Base-by-base conservation (phyloP, 2,113 vertebrate genomes). In the Otocyon megalotis region DNA sequence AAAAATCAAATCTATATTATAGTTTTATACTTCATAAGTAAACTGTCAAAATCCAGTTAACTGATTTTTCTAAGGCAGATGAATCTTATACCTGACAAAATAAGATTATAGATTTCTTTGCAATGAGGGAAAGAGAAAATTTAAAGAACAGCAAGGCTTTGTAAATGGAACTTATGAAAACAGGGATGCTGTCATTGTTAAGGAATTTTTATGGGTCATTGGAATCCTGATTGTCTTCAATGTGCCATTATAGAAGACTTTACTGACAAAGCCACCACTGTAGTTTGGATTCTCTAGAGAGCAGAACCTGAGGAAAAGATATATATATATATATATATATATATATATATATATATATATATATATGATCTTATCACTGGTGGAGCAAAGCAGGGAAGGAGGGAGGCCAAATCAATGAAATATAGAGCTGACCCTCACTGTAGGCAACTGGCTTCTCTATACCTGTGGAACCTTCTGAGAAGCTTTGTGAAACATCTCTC, bases 1-100 rank as follows among this genome's bases (percentile, higher is more conserved):
- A 97, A 88, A 83, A 95, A 48, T 92, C 8, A 30, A 97, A 87
- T 89, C n/a, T 79, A 0, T 8, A 22, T 60, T 80, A 87, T 48
- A 54, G 7, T 82, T 94, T 85, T 89, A 77, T 50, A 30, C 24
- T 92, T 88, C 26, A 48, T 48, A 82, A 95, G 19, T 48, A 81
- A 72, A 84, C 14, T 60, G 16, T 67, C 50, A 85, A 84, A 93
- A 77, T 1, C 3, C 30, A 85, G 9, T 93, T 54, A 86, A 86
- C 22, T 7, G 6, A 60, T 91, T 69, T 95, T 93, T 81, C 9
- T 89, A 90, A 81, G 54, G 82, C 8, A 43, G 35, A 76, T 63
- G 13, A 94, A 74, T 76, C 35, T 19, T 50, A 90, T 14, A 67
- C 4, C 54, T 58, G 16, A 91, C 60, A 90, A 74, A 80, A 43